Base-by-base conservation (phyloP, 2,888 invertebrate species). In the Dasypogon diadema region DNA sequence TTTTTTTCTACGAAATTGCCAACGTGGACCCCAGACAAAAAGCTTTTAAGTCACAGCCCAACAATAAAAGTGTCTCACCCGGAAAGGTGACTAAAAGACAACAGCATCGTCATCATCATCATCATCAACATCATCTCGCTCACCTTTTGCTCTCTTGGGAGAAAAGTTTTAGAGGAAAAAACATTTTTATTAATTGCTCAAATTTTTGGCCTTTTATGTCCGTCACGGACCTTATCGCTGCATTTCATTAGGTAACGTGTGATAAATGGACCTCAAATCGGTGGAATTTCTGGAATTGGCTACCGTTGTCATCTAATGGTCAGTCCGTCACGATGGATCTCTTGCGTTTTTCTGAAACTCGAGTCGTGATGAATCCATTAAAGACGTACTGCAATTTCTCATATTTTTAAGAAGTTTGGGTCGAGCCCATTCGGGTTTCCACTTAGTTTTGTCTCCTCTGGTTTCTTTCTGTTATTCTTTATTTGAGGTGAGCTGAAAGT, bases 321-420 rank as follows among this genome's bases (percentile, higher is more conserved):
- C 60, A 74, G 78, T 79, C 78, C 76, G 74, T 72, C 75, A 76
- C 73, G 79, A 79, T 78, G 76, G 76, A 76, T 79, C 79, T 79
- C 78, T 79, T 76, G 79, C 74, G 78, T 78, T 79, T n/a, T 78
- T 78, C 78, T 76, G 77, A 79, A 75, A 78, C 22, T 18, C 24
- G 37, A 56, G 56, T 73, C 73, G 73, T 73, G 73, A 73, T 73
- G 73, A 73, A 73, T 73, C 73, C 73, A 73, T 73, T 73, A 73
- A 73, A 42, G 73, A 55, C 56, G 22, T 30, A 16, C 18, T 54
- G 73, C 56, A 73, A 73, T 73, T 73, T 73, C 73, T 73, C 73
- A 73, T 73, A 73, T 56, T 73, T 73, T 73, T 42, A n/a, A 54
- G 34, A 54, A 54, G 51, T 30, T 34, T 16, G 5, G 48, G 65